Evolutionary conservation across 2,113 vertebrate genomes (phyloP).

Genomic region (Anthoscopus minutus): DNA sequence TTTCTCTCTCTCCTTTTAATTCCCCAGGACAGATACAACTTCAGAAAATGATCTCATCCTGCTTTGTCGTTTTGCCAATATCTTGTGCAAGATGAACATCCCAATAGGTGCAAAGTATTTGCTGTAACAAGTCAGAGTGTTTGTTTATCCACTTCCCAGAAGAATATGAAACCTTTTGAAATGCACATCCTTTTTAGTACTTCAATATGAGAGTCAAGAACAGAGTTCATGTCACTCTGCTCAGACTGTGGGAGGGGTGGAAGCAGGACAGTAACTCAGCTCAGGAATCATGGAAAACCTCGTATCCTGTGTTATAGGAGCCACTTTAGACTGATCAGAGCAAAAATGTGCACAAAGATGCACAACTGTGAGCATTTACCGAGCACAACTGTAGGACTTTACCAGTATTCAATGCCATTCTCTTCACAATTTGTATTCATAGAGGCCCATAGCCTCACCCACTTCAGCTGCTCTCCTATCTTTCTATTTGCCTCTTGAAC

Average conservation of each 20-base stretch:
- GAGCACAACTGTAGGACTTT: background rate
- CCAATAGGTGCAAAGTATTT: background rate
- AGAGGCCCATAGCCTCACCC: background rate
- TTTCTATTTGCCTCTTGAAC: background rate
- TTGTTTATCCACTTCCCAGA: background rate
- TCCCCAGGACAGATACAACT: background rate
- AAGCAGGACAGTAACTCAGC: background rate
- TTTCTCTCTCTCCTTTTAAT: background rate
- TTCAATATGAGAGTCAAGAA: background rate
- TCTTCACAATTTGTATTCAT: background rate
- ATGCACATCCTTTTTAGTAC: background rate
- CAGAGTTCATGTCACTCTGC: background rate
- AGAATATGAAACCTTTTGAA: slow-evolving; percentile 6
- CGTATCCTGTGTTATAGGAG: background rate
- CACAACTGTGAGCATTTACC: background rate
- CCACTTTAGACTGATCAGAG: background rate
- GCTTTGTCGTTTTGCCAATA: slow-evolving; percentile 3
- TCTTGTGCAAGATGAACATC: background rate
- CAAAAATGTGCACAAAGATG: background rate
- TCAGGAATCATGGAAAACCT: background rate
- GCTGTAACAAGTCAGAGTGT: background rate
- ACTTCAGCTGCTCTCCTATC: background rate
- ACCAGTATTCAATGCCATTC: background rate
- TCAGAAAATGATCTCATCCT: background rate
- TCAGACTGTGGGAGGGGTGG: background rate